Conservation (phyloP, 2,888 invertebrate genomes). For the Helleia helle region DNA sequence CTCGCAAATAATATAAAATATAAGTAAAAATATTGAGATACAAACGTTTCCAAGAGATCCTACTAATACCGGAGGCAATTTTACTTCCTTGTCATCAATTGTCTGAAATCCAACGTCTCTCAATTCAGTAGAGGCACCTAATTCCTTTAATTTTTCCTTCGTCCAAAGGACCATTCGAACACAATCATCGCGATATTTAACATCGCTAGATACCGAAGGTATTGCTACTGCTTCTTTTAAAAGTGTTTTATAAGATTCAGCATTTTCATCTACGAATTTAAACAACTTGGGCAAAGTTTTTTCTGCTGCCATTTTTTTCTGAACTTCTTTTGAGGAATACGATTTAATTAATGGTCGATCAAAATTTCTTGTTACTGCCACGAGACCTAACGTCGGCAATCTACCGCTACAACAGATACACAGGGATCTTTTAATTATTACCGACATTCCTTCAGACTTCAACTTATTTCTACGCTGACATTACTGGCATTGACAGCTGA, state of each 20-base stretch:
- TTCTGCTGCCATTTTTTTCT: conserved; percentile 46
- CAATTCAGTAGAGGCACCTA: conserved; percentile 82
- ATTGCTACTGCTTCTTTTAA: conserved; percentile 92
- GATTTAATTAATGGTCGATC: no score
- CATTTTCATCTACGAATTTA: conserved; percentile 87
- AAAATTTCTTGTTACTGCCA: no score
- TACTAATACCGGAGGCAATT: conserved; percentile 89
- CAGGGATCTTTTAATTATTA: conserved; percentile 31
- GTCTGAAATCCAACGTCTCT: conserved; percentile 84
- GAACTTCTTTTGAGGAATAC: conserved; percentile 33
- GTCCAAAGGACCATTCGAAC: conserved; percentile 91
- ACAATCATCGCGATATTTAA: conserved; percentile 85
- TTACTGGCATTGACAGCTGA: conserved; percentile 1
- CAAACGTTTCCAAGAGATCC: conserved; percentile 82
- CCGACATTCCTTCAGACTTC: conserved; percentile 17
- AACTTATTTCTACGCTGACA: neutral
- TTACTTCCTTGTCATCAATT: conserved; percentile 81
- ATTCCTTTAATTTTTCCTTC: conserved; percentile 76
- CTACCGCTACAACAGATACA: conserved; percentile 32
- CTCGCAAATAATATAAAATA: neutral
- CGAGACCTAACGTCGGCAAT: conserved; percentile 26
- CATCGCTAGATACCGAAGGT: conserved; percentile 95
- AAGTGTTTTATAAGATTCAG: conserved; percentile 82
- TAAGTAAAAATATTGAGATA: conserved; percentile 15
- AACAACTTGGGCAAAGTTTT: conserved; percentile 55